phyloP scores from a whole-genome alignment of 2,113 vertebrate genomes.

The Raphicerus campestris region DNA sequence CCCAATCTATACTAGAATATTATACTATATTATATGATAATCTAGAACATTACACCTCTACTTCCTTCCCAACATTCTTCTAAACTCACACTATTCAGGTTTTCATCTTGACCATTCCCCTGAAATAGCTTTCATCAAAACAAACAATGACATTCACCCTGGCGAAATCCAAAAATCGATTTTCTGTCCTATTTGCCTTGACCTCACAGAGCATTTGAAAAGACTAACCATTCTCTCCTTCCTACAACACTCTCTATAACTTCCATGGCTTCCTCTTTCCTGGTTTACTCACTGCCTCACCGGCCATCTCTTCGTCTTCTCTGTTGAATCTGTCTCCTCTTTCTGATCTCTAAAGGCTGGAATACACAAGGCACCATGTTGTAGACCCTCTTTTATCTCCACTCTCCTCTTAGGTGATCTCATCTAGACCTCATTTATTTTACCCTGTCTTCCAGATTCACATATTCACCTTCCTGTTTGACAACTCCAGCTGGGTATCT shows the following conservation, averaged over 20 bases:
- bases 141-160: not conserved
- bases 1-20: not conserved
- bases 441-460: not conserved
- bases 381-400: not conserved
- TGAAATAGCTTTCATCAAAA: conserved; percentile 24
- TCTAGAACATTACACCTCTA: not conserved
- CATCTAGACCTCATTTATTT: not conserved
- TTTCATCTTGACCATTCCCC: not conserved
- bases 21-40: not conserved
- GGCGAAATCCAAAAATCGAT: not conserved
- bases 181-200: not conserved
- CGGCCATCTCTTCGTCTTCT: not conserved
- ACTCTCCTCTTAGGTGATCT: not conserved
- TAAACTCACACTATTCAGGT: not conserved
- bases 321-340: not conserved
- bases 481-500: not conserved
- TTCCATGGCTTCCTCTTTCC: not conserved
- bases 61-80: not conserved
- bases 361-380: not conserved
- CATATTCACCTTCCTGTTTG: not conserved
- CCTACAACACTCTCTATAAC: not conserved
- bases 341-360: not conserved
- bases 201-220: not conserved
- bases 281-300: not conserved
- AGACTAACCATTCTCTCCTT: not conserved